phyloP scores from a whole-genome alignment of 1,140 invertebrate genomes.

The Dolichoris vasculosae region DNA sequence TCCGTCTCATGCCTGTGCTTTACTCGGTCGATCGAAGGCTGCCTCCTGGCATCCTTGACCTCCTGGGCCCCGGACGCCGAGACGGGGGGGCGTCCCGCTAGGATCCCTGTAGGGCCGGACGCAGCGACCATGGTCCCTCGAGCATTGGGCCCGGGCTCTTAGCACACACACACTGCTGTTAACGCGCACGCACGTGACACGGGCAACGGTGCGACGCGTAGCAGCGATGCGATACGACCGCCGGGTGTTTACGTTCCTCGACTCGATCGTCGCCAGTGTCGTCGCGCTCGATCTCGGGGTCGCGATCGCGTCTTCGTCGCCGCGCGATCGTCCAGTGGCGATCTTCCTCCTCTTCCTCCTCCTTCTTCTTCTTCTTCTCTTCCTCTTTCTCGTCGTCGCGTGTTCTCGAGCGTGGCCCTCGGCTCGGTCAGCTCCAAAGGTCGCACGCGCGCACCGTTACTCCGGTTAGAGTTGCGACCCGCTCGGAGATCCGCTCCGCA shows the following conservation, averaged over 20 bases:
- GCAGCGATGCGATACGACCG: too few relatives aligned
- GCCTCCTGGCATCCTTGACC: constrained; percentile 30
- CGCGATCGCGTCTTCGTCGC: constrained; percentile 24
- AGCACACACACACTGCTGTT: constrained; percentile 34
- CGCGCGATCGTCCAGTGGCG: too few relatives aligned
- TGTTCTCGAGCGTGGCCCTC: background rate
- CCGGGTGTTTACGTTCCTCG: background rate
- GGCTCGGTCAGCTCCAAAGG: background rate
- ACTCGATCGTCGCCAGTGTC: background rate
- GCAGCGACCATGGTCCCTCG: constrained; percentile 74
- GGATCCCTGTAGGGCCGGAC: constrained; percentile 74
- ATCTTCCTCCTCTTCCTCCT: background rate
- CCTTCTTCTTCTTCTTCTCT: background rate
- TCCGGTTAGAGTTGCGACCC: background rate
- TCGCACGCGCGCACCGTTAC: constrained; percentile 15
- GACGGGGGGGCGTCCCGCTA: constrained; percentile 73
- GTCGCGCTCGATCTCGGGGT: background rate
- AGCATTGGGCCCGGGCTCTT: constrained; percentile 65
- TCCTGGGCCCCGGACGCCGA: constrained; percentile 54
- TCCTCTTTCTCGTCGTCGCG: background rate
- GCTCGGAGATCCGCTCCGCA: constrained; percentile 19
- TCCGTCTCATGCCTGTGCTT: constrained; percentile 78
- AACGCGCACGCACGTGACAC: constrained; percentile 40
- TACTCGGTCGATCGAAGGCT: background rate
- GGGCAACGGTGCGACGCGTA: background rate